These are phyloP conservation scores for Oligia strigilis DNA, from an alignment of 2,888 invertebrate genomes.

Conservation along the genomic window DNA sequence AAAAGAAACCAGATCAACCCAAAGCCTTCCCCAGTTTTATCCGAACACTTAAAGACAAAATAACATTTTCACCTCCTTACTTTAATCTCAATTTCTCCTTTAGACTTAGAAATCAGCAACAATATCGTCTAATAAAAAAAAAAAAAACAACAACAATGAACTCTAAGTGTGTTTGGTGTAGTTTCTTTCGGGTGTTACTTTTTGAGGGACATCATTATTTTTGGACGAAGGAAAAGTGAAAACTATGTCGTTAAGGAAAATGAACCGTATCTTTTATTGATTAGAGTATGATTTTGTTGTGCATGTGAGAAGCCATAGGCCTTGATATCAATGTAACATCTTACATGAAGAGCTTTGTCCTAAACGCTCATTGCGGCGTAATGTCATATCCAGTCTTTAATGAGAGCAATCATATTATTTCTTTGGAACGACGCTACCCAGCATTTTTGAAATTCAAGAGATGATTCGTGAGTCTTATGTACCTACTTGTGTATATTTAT, in stretches of 20 bases:
- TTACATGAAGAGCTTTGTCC: background rate
- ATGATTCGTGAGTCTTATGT: background rate
- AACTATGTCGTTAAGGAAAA: background rate
- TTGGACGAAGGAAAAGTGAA: constrained; percentile 5
- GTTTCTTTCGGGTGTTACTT: constrained; percentile 30
- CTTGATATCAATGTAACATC: background rate
- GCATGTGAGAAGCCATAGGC: no score
- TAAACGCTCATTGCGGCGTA: background rate
- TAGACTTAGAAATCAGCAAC: constrained; percentile 16
- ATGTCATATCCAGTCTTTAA: background rate
- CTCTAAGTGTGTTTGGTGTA: constrained; percentile 31
- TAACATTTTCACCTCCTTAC: constrained; percentile 25
- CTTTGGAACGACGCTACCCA: background rate
- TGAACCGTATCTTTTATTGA: background rate
- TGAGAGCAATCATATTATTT: background rate
- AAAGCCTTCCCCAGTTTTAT: background rate
- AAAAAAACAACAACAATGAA: constrained; percentile 47
- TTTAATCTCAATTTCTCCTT: constrained; percentile 13
- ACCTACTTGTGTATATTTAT: background rate
- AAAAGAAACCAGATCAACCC: background rate
- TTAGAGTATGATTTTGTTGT: background rate
- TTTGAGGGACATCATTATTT: constrained; percentile 41
- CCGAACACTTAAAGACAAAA: constrained; percentile 11
- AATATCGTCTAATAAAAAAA: constrained; percentile 54
- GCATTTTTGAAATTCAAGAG: background rate